Percentiles rank a stretch among this genome's conserved stretches.
Evolutionary conservation across 2,888 invertebrate species (phyloP).

Genomic region (Anarsia innoxiella): DNA sequence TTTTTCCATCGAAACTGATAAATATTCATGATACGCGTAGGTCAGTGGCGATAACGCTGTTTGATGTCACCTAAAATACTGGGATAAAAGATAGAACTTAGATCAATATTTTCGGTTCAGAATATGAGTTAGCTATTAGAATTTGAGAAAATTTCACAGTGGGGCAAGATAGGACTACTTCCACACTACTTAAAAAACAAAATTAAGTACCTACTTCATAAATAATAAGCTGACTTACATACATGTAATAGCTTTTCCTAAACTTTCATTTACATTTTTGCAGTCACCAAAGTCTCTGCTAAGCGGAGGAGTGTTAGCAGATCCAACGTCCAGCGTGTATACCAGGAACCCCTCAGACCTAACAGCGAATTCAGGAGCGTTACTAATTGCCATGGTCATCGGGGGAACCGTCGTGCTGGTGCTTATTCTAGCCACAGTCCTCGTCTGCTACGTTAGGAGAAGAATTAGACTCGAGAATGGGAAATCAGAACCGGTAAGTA

Average conservation of each 20-base stretch:
- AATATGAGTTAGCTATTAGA: too few species aligned
- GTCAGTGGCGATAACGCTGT: conserved; percentile 42
- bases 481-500: conserved; percentile 59
- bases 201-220: too few species aligned
- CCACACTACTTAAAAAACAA: too few species aligned
- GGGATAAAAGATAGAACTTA: too few species aligned
- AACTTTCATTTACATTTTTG: too few species aligned
- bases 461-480: conserved; percentile 53
- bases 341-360: conserved; percentile 32
- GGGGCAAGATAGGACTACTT: too few species aligned
- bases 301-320: conserved; percentile 37
- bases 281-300: conserved; percentile 45
- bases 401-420: conserved; percentile 44
- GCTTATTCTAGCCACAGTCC: conserved; percentile 28
- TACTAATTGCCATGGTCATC: conserved; percentile 39
- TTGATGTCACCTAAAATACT: conserved; percentile 35
- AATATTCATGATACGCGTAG: conserved; percentile 64
- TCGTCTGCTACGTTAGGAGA: conserved; percentile 49
- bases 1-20: conserved; percentile 56
- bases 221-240: too few species aligned
- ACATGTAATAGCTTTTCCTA: too few species aligned
- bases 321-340: conserved; percentile 35
- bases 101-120: too few species aligned
- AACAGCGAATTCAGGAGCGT: conserved; percentile 32
- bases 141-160: too few species aligned